Conservation (phyloP, 2,888 invertebrate species). For the Elegia similella region DNA sequence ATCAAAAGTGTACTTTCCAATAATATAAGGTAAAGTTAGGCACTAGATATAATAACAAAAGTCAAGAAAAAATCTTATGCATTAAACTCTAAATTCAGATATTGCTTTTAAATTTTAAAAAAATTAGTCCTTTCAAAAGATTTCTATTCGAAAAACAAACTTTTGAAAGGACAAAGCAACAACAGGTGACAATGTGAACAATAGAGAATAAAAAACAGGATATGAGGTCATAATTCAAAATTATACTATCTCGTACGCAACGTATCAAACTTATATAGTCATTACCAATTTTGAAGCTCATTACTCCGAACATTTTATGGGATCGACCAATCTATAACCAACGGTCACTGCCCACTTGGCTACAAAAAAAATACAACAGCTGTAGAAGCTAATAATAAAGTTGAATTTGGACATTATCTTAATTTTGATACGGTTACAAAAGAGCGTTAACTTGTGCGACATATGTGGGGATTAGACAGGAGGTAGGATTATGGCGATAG, state of each 20-base stretch:
- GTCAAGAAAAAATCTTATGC: too few relatives aligned
- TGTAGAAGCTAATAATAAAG: conserved; percentile 67
- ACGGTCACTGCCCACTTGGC: conserved; percentile 60
- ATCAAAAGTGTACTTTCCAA: too few relatives aligned
- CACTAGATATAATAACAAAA: too few relatives aligned
- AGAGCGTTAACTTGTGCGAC: conserved; percentile 70
- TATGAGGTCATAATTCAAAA: conserved; percentile 59
- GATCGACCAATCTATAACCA: conserved; percentile 65
- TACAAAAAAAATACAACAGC: conserved; percentile 65
- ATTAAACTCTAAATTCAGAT: too few relatives aligned
- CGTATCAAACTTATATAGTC: conserved; percentile 63
- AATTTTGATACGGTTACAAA: conserved; percentile 78
- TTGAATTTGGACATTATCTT: conserved; percentile 76
- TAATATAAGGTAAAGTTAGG: too few relatives aligned
- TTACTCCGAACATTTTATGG: conserved; percentile 66
- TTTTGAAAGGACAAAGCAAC: background rate
- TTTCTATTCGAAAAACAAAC: background rate
- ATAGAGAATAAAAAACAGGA: conserved; percentile 30
- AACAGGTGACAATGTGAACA: conserved; percentile 13
- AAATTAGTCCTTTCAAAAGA: background rate
- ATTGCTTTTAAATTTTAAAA: too few relatives aligned
- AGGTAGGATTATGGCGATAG: conserved; percentile 44
- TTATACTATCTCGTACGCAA: conserved; percentile 49
- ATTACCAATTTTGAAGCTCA: conserved; percentile 74
- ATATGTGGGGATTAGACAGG: conserved; percentile 56